A percentile compares a stretch with the other conserved stretches of the same genome.
These are phyloP conservation scores for Callopanchax toddi DNA, from an alignment of 2,113 vertebrate genomes.

Conservation along the genomic window DNA sequence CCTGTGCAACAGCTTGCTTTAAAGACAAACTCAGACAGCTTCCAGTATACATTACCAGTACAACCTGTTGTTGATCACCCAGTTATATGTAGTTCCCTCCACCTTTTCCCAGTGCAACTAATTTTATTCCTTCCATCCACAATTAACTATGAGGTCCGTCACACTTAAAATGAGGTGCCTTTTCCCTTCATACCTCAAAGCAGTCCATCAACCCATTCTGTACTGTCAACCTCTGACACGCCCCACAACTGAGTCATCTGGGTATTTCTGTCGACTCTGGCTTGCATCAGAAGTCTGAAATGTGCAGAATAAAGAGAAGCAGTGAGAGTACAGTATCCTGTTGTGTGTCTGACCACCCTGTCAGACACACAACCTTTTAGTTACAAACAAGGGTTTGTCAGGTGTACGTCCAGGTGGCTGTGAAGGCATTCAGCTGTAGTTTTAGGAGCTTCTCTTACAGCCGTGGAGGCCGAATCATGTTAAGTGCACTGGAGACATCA, in stretches of 20 bases:
- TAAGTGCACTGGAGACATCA: not conserved
- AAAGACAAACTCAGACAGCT: too few relatives aligned
- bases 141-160: too few relatives aligned
- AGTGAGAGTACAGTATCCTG: not conserved
- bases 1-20: too few relatives aligned
- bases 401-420: not conserved
- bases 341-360: not conserved
- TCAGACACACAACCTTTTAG: not conserved
- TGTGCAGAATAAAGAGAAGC: not conserved
- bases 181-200: not conserved
- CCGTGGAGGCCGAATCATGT: not conserved
- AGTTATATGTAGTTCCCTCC: too few relatives aligned
- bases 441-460: not conserved
- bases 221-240: not conserved
- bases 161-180: not conserved
- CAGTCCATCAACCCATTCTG: not conserved
- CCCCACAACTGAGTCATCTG: conserved; percentile 3
- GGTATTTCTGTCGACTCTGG: not conserved
- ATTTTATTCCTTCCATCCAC: too few relatives aligned
- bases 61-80: too few relatives aligned
- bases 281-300: not conserved
- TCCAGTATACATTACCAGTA: too few relatives aligned
- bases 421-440: not conserved
- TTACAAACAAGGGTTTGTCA: not conserved
- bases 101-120: too few relatives aligned